A percentile compares a stretch with the other conserved stretches of the same genome.
Conservation (phyloP, 2,113 vertebrate genomes). For the Rattus rattus region DNA sequence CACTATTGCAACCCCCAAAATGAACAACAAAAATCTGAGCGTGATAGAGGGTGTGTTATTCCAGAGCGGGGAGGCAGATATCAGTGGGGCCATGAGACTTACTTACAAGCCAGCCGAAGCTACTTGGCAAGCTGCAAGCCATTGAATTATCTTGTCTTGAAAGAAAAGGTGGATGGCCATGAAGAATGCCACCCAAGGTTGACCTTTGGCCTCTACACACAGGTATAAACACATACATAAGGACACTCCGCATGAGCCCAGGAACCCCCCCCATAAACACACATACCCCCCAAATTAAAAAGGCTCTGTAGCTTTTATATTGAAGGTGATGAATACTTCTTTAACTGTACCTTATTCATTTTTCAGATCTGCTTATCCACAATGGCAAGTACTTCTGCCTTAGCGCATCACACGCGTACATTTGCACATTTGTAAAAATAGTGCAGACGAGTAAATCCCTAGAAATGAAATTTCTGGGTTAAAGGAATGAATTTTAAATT, state of each 20-base stretch:
- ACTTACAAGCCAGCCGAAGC: not conserved
- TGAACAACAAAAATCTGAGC: not conserved
- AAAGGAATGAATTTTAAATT: constrained; percentile 49
- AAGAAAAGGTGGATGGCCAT: not conserved
- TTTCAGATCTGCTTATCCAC: constrained; percentile 26
- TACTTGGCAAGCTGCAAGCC: not conserved
- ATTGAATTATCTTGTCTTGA: not conserved
- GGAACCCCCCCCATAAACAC: no score
- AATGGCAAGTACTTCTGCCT: not conserved
- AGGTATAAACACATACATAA: not conserved
- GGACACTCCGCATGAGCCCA: not conserved
- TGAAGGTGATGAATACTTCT: not conserved
- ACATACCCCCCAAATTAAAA: not conserved
- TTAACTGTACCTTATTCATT: constrained; percentile 31
- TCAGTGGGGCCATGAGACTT: not conserved
- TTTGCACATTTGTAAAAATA: not conserved
- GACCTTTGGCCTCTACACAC: not conserved
- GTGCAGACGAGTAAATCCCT: not conserved
- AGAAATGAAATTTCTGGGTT: constrained; percentile 43
- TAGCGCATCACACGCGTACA: not conserved
- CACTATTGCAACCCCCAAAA: not conserved
- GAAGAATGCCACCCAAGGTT: not conserved
- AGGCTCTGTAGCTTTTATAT: not conserved
- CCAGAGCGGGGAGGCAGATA: not conserved
- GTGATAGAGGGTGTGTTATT: not conserved